Evolutionary conservation across 2,797 vertebrate genomes (phyloP), one percentile per base, ranked within the genome.

Genomic region (Gadopsis marmoratus): DNA sequence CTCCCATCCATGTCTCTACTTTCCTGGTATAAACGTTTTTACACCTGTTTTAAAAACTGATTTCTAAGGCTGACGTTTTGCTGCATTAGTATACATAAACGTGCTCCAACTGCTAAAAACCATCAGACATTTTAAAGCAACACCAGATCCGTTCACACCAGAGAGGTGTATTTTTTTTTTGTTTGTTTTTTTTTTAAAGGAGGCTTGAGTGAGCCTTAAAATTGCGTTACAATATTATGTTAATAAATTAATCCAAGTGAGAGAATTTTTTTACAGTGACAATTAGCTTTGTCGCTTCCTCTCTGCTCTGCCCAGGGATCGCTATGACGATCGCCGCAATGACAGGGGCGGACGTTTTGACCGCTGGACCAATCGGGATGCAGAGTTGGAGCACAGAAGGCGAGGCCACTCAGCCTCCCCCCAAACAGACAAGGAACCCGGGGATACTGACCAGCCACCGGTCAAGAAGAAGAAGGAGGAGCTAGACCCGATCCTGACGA

Each of bases 401-500:
- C 90, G 94, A 26, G 94, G 88, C 17, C 96, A 93, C 60, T 96
- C 96, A 0, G 82, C 91, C 0, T 96, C 97, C 23, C 95, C 96
- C 13, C 85, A 92, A 12, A 84, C 35, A 7, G 76, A 95, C 67
- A 91, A 72, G 63, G 95, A 94, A 1, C 66, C 94, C 11, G 76
- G 72, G 41, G 88, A 86, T 0, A 55, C 43, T 0, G 95, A 97
- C 11, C 96, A 98, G 65, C 94, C 96, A 0, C 64, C 95, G 0
- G 81, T 94, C 0, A 99, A 99, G 91, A 99, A 97, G 92, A 99
- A 96, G 93, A 99, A 98, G 68, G 97, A 98, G 78, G 97, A 97
- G 33, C 37, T 97, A 51, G 98, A 99, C 89, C 97, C 98, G 19
- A 97, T 99, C 80, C 95, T 99, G 58, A 99, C 97, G 16, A 96